A percentile compares a stretch with the other conserved stretches of the same genome.
These are phyloP conservation scores for Drosophila mimetica DNA, from an alignment of 2,888 invertebrate species.

Conservation along the genomic window DNA sequence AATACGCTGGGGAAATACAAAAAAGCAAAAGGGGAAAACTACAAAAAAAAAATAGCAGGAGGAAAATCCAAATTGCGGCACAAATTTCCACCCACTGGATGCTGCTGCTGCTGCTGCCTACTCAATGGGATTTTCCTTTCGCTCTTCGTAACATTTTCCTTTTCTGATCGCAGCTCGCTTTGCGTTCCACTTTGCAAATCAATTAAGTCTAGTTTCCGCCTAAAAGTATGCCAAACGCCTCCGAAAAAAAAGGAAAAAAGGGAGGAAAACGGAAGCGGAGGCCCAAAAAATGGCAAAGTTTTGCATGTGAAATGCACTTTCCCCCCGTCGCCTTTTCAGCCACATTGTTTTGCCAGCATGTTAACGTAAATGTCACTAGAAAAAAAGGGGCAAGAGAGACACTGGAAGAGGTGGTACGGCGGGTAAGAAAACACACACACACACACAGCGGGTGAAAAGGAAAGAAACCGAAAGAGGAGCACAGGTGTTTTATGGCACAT, in stretches of 20 bases:
- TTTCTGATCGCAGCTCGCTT: conserved; percentile 38
- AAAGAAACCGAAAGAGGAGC: conserved; percentile 3
- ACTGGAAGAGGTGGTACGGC: no score
- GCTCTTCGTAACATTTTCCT: conserved; percentile 12
- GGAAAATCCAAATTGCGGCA: conserved; percentile 27
- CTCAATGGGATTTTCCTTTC: conserved; percentile 20
- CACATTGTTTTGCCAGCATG: conserved; percentile 51
- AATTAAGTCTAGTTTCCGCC: conserved; percentile 71
- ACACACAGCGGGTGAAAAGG: conserved; percentile 23
- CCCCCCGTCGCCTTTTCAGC: not conserved
- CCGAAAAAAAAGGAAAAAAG: conserved; percentile 7
- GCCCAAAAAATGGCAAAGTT: conserved; percentile 22
- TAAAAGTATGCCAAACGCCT: conserved; percentile 51
- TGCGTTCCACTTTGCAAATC: conserved; percentile 68
- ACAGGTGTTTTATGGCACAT: conserved; percentile 11
- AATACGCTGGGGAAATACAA: not conserved
- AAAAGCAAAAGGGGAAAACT: not conserved
- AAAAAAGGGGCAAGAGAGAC: not conserved
- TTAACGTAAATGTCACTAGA: conserved; percentile 56
- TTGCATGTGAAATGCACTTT: conserved; percentile 30
- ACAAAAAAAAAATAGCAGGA: no score
- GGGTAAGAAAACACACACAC: no score
- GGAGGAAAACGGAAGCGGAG: not conserved
- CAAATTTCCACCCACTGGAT: conserved; percentile 26
- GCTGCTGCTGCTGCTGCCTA: no score